phyloP scores from a whole-genome alignment of 2,888 invertebrate species.

The Stratiomys singularior region DNA sequence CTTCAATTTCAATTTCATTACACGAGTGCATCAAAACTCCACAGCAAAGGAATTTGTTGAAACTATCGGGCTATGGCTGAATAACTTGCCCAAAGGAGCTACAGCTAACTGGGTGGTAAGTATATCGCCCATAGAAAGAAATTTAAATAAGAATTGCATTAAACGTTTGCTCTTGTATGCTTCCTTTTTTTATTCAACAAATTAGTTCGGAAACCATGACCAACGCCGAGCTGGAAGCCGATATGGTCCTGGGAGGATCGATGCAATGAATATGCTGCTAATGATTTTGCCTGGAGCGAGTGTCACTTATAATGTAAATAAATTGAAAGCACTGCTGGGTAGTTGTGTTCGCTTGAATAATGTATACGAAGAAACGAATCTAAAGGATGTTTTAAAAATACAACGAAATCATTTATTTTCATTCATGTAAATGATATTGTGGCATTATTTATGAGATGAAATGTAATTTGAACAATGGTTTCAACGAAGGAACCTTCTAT shows the following conservation, averaged over 20 bases:
- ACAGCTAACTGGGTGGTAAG: conserved; percentile 76
- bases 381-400: neutral
- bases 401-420: too few relatives aligned
- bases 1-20: conserved; percentile 74
- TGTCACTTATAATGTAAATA: conserved; percentile 79
- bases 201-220: conserved; percentile 82
- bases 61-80: conserved; percentile 70
- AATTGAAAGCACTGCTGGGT: neutral
- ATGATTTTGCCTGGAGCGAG: conserved; percentile 85
- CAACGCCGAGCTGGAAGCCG: conserved; percentile 75
- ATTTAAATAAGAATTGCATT: too few relatives aligned
- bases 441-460: too few relatives aligned
- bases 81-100: conserved; percentile 69
- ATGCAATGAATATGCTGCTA: conserved; percentile 83
- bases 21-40: conserved; percentile 65
- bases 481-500: too few relatives aligned
- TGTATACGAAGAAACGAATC: neutral
- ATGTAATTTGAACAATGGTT: too few relatives aligned
- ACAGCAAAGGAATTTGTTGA: conserved; percentile 67
- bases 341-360: neutral
- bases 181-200: neutral
- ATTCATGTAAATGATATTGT: neutral
- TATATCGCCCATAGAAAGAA: too few relatives aligned
- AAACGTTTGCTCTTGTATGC: too few relatives aligned
- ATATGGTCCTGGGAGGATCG: conserved; percentile 75